phyloP scores from a whole-genome alignment of 2,797 vertebrate genomes.

The Huso huso region DNA sequence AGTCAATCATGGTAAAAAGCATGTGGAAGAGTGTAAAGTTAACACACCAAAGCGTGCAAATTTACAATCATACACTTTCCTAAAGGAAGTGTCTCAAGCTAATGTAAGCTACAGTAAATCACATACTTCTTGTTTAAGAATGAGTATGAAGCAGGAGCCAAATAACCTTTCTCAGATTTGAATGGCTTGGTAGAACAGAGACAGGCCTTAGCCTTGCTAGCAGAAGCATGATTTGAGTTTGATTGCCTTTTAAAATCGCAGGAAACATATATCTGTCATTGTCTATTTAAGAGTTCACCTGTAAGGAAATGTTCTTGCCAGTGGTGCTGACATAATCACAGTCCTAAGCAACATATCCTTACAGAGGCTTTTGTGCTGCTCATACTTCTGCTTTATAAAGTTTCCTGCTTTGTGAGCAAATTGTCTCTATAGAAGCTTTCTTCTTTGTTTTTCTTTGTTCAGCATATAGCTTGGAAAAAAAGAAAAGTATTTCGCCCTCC shows the following conservation, averaged over 20 bases:
- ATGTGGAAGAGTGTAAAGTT: too few species aligned
- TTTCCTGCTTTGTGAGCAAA: slow-evolving; percentile 37
- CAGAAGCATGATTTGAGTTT: slow-evolving; percentile 20
- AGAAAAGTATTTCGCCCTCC: background rate
- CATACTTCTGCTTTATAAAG: slow-evolving; percentile 24
- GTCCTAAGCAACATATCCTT: slow-evolving; percentile 34
- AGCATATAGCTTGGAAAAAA: background rate
- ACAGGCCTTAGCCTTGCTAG: slow-evolving; percentile 16
- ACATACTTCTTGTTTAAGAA: background rate
- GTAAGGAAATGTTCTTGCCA: slow-evolving; percentile 34
- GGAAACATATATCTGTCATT: slow-evolving; percentile 42
- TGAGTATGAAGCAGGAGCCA: slow-evolving; percentile 9
- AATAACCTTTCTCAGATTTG: slow-evolving; percentile 28
- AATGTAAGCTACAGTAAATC: background rate
- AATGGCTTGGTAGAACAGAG: slow-evolving; percentile 21
- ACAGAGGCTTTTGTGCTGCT: slow-evolving; percentile 29
- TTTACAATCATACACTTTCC: slow-evolving; percentile 8
- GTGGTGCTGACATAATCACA: background rate
- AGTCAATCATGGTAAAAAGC: too few species aligned
- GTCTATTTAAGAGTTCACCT: slow-evolving; percentile 44
- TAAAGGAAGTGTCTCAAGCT: slow-evolving; percentile 1
- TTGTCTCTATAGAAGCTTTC: slow-evolving; percentile 23
- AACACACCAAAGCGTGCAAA: background rate
- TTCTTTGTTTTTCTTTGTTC: slow-evolving; percentile 25
- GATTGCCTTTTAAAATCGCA: slow-evolving; percentile 31